These are phyloP conservation scores for Melitaea athalia DNA, from an alignment of 2,888 invertebrate species.

Conservation along the genomic window DNA sequence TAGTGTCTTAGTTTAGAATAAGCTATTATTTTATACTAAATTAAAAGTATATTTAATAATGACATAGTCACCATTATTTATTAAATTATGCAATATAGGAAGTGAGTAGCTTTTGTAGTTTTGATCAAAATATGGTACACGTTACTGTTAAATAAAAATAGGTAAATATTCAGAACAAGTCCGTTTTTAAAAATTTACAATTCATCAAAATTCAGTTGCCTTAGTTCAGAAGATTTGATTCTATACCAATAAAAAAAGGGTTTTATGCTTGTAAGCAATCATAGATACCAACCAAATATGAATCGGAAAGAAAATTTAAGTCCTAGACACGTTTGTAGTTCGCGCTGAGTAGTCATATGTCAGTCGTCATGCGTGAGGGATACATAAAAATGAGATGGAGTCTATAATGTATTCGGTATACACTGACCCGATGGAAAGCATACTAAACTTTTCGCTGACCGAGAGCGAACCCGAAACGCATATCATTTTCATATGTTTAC, in stretches of 20 bases:
- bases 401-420: slow-evolving; percentile 14
- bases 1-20: no score
- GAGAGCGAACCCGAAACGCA: slow-evolving; percentile 19
- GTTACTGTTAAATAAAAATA: background rate
- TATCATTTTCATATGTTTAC: slow-evolving; percentile 44
- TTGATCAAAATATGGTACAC: no score
- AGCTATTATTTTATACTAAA: no score
- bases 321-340: slow-evolving; percentile 33
- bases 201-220: background rate
- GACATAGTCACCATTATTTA: no score
- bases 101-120: no score
- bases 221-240: background rate
- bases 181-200: no score
- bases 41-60: no score
- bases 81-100: no score
- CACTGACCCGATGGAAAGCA: slow-evolving; percentile 29
- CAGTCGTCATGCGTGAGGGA: slow-evolving; percentile 35
- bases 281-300: slow-evolving; percentile 4
- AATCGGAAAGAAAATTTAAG: slow-evolving; percentile 24
- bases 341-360: slow-evolving; percentile 30
- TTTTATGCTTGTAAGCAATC: slow-evolving; percentile 15
- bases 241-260: slow-evolving; percentile 13
- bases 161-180: no score
- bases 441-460: slow-evolving; percentile 28
- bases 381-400: slow-evolving; percentile 32